Percentiles rank a stretch among this genome's conserved stretches.
Evolutionary conservation across 2,113 vertebrate species (phyloP).

Genomic region (Anas platyrhynchos): DNA sequence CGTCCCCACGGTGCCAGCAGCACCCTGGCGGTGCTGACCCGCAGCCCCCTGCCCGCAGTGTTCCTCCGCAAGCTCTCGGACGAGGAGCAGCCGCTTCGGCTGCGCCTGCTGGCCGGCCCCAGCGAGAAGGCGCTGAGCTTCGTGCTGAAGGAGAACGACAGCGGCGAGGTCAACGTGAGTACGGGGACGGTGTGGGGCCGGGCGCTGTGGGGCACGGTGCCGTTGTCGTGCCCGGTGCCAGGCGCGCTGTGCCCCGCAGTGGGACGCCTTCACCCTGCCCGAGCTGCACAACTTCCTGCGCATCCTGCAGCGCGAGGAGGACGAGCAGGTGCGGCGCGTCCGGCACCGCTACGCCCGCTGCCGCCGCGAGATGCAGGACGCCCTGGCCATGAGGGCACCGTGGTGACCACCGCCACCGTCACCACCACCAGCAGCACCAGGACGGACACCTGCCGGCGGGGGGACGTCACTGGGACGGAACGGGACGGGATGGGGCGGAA

Average conservation of each 20-base stretch:
- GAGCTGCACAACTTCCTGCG: slow-evolving; percentile 93
- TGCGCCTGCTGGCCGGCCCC: slow-evolving; percentile 91
- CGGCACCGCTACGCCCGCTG: slow-evolving; percentile 86
- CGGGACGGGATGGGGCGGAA: background rate
- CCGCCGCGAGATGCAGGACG: slow-evolving; percentile 87
- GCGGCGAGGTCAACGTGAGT: slow-evolving; percentile 95
- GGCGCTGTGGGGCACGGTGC: background rate
- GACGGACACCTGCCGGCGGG: background rate
- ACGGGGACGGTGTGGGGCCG: slow-evolving; percentile 58
- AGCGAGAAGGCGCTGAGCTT: slow-evolving; percentile 89
- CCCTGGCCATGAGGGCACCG: slow-evolving; percentile 76
- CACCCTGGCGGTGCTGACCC: background rate
- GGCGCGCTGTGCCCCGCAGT: slow-evolving; percentile 70
- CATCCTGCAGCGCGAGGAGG: slow-evolving; percentile 92
- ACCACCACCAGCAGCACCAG: background rate
- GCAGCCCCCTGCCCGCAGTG: slow-evolving; percentile 66
- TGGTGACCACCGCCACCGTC: slow-evolving; percentile 76
- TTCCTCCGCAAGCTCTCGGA: slow-evolving; percentile 87
- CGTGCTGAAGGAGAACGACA: slow-evolving; percentile 94
- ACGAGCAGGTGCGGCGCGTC: slow-evolving; percentile 89
- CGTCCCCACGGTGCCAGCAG: background rate
- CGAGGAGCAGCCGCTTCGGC: slow-evolving; percentile 86
- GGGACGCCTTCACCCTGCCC: slow-evolving; percentile 93
- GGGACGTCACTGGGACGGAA: background rate
- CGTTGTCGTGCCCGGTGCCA: background rate